phyloP scores from a whole-genome alignment of 1,140 invertebrate genomes.

The Drosophila carrolli region DNA sequence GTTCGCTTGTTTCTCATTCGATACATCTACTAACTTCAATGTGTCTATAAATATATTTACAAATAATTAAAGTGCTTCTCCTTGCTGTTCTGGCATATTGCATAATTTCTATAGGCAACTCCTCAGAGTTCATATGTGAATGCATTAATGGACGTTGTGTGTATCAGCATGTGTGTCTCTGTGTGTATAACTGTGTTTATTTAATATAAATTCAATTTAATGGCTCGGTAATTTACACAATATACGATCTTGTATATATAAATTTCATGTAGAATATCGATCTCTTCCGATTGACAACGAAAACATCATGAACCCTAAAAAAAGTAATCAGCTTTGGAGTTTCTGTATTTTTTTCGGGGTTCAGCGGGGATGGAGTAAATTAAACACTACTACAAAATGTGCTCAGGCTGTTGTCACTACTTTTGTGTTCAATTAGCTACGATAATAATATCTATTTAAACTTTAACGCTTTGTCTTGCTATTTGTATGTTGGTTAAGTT shows the following conservation, averaged over 20 bases:
- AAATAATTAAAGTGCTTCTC: conserved; percentile 50
- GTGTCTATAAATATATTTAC: conserved; percentile 67
- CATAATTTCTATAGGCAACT: conserved; percentile 72
- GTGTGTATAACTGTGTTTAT: conserved; percentile 44
- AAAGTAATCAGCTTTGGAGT: conserved; percentile 50
- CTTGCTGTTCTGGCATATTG: conserved; percentile 25
- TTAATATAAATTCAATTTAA: conserved; percentile 84
- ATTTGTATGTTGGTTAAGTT: conserved; percentile 75
- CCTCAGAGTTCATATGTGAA: conserved; percentile 46
- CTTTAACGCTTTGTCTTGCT: conserved; percentile 70
- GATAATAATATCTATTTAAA: conserved; percentile 76
- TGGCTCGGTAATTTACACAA: conserved; percentile 83
- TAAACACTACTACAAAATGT: conserved; percentile 44
- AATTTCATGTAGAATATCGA: conserved; percentile 60
- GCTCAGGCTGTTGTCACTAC: conserved; percentile 52
- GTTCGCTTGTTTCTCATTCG: conserved; percentile 22
- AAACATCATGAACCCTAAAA: conserved; percentile 48
- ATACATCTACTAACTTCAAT: conserved; percentile 44
- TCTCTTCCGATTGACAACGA: conserved; percentile 49
- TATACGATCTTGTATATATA: conserved; percentile 71
- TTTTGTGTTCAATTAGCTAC: conserved; percentile 71
- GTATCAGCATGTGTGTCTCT: conserved; percentile 31
- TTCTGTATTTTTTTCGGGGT: conserved; percentile 24
- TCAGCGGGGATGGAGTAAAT: conserved; percentile 20
- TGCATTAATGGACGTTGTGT: conserved; percentile 64